phyloP scores from a whole-genome alignment of 2,113 vertebrate genomes.

The Pluvialis apricaria region DNA sequence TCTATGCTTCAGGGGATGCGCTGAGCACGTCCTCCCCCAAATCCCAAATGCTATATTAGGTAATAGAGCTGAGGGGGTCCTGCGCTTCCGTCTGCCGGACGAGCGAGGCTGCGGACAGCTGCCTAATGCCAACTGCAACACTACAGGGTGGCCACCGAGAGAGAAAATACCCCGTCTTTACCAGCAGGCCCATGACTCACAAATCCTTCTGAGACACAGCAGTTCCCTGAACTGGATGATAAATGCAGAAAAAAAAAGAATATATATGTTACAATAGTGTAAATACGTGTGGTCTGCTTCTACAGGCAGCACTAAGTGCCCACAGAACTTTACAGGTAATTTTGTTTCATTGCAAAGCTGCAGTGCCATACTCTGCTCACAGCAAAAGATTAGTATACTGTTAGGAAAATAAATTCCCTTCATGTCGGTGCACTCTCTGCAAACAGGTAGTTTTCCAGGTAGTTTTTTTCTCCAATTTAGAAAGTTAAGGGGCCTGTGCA shows the following conservation, averaged over 20 bases:
- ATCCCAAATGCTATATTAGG: not conserved
- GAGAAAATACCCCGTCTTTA: not conserved
- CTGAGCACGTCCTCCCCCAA: not conserved
- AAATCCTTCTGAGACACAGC: not conserved
- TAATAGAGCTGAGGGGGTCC: not conserved
- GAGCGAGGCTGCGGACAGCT: not conserved
- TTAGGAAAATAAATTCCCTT: not conserved
- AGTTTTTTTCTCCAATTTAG: not conserved
- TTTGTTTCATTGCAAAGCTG: not conserved
- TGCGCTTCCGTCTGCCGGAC: not conserved
- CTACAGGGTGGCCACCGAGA: not conserved
- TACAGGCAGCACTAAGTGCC: not conserved
- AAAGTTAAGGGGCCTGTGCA: not conserved
- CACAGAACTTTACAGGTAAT: not conserved
- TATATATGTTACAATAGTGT: not conserved
- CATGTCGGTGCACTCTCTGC: fast-evolving
- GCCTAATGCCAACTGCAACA: not conserved
- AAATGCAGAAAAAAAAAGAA: not conserved
- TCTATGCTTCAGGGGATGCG: not conserved
- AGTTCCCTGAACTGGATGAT: not conserved
- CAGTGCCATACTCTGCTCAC: not conserved
- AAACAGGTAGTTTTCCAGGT: not conserved
- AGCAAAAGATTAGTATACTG: not conserved
- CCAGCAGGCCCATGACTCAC: not conserved
- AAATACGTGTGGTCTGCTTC: not conserved